Evolutionary conservation across 2,797 vertebrate genomes (phyloP).

Genomic region (Taeniopygia guttata): DNA sequence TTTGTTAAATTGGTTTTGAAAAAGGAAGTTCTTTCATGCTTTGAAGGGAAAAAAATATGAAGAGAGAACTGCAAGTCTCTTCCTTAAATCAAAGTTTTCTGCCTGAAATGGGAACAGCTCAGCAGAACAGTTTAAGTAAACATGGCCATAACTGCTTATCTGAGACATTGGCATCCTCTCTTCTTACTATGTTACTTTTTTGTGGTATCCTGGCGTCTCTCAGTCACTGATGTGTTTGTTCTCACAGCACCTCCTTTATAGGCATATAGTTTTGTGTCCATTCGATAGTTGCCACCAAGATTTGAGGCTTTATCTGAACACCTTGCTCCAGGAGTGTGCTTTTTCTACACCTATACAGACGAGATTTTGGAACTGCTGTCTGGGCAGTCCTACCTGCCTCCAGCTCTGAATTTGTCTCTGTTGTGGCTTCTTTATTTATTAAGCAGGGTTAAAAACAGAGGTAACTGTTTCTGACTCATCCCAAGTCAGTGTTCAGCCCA

Average conservation of each 20-base stretch:
- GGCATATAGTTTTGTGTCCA: neutral
- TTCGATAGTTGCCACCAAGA: neutral
- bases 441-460: neutral
- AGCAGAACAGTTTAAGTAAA: slow-evolving; percentile 71
- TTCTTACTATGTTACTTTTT: neutral
- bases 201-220: slow-evolving; percentile 1
- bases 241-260: neutral
- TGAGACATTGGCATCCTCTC: slow-evolving; percentile 31
- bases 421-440: neutral
- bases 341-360: neutral
- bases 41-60: slow-evolving; percentile 60
- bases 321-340: neutral
- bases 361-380: neutral
- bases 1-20: slow-evolving; percentile 62
- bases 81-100: slow-evolving; percentile 71
- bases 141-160: slow-evolving; percentile 55
- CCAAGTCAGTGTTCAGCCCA: neutral
- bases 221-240: slow-evolving; percentile 19
- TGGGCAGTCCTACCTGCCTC: neutral
- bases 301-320: neutral
- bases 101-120: slow-evolving; percentile 70
- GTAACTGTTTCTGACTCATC: neutral
- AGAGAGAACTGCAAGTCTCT: slow-evolving; percentile 66
- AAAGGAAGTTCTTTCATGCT: slow-evolving; percentile 63
- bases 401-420: neutral